These are phyloP conservation scores for Penaeus monodon DNA, from an alignment of 2,888 invertebrate genomes.

Conservation along the genomic window DNA sequence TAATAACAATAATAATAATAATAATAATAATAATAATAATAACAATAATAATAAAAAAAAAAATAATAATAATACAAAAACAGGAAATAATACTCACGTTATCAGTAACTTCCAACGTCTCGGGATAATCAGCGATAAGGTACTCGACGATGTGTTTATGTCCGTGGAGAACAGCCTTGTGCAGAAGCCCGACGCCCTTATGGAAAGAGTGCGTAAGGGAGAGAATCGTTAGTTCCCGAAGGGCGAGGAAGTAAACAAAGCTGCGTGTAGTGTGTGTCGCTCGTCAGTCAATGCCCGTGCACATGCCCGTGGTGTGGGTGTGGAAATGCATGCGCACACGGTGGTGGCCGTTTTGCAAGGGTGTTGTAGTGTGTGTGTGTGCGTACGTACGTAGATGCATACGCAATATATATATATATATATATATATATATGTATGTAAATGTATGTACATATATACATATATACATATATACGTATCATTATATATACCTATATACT, in stretches of 20 bases:
- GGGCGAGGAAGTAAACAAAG: too few species aligned
- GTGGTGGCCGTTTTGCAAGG: too few species aligned
- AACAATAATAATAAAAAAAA: background rate
- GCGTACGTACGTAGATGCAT: background rate
- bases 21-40: too few species aligned
- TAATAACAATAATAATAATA: too few species aligned
- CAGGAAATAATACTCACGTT: slow-evolving; percentile 77
- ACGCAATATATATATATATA: slow-evolving; percentile 30
- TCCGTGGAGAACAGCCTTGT: slow-evolving; percentile 87
- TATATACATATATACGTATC: slow-evolving; percentile 31
- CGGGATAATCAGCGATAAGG: slow-evolving; percentile 80
- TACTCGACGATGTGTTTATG: slow-evolving; percentile 85
- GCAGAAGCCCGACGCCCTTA: slow-evolving; percentile 74
- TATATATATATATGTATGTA: slow-evolving; percentile 48
- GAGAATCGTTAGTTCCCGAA: too few species aligned
- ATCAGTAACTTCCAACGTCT: slow-evolving; percentile 83
- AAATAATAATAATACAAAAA: slow-evolving; percentile 1
- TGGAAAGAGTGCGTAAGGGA: background rate
- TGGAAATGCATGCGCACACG: too few species aligned
- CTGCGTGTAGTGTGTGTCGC: too few species aligned
- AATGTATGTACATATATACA: slow-evolving; percentile 46
- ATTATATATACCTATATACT: slow-evolving; percentile 23
- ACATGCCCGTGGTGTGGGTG: too few species aligned
- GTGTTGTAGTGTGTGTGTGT: background rate
- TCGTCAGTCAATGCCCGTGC: too few species aligned